Conservation (phyloP, 2,888 invertebrate genomes). For the Phoenoteleia sp. region DNA sequence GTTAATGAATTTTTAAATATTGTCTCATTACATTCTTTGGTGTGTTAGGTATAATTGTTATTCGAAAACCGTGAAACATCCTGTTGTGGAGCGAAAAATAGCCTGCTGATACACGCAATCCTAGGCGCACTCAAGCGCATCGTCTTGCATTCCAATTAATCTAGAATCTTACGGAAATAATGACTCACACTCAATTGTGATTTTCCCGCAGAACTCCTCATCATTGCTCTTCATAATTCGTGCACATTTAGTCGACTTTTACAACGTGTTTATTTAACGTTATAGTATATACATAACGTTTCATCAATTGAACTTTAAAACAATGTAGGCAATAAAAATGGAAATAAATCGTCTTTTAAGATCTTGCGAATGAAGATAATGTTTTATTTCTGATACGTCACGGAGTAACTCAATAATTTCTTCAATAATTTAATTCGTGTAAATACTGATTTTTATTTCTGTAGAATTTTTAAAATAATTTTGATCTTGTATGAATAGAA, state of each 20-base stretch:
- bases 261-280: not conserved
- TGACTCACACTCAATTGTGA: constrained; percentile 45
- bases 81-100: constrained; percentile 28
- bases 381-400: no score
- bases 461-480: no score
- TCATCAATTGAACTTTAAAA: no score
- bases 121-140: constrained; percentile 34
- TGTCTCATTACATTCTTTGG: not conserved
- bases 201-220: constrained; percentile 37
- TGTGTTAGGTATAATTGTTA: constrained; percentile 19
- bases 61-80: constrained; percentile 30
- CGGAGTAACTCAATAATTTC: no score
- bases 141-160: constrained; percentile 61
- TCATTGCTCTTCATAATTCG: constrained; percentile 22
- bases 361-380: no score
- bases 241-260: constrained; percentile 11
- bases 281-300: no score
- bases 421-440: no score
- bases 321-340: no score
- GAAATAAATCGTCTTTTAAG: no score
- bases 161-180: constrained; percentile 53
- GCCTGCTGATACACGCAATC: constrained; percentile 47
- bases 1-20: no score
- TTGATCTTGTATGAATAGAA: no score
- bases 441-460: no score